Evolutionary conservation across 37 sponge, comb jelly and placozoan genomes (phyloP), one percentile per base, ranked within the genome.

Genomic region (Geodia barretti): DNA sequence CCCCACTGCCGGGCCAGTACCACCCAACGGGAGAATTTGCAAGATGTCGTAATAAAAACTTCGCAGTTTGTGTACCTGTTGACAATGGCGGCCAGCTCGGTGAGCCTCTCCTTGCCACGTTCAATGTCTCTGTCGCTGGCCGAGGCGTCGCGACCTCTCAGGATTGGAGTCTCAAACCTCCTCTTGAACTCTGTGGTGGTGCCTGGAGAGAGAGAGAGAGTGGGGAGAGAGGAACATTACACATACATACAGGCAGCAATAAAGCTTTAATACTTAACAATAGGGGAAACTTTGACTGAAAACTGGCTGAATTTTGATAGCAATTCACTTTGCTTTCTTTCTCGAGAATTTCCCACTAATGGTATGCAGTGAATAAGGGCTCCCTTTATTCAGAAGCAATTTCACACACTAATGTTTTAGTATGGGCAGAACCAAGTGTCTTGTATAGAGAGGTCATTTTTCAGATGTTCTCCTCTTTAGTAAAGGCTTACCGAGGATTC

Each of bases 91-190:
- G 93, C 85, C 36, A 97, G 72, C 83, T 98, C 98, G 25, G 78
- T 62, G 63, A 98, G 80, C 74, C 75, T 93, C 92, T 95, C 94
- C 30, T 64, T 35, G 26, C 92, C 98, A 39, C 47, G 47, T 60
- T 79, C 62, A 26, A 75, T 77, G 26, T 86, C 94, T 68, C 85
- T 85, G 26, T 87, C 89, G 30, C 78, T 85, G 19, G 98, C 98
- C 68, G 70, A 79, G 37, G 96, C 86, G 73, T 98, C 98, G 0
- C 98, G 91, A 1, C 96, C 95, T 19, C 88, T 77, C 77, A 98
- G 64, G 31, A 98, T 98, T 31, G 98, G 98, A 8, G 73, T 87
- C 90, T 98, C 96, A 83, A 98, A 97, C 42, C 78, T 82, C 41
- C 83, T 80, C 73, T 84, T 91, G 74, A 97, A 97, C 61, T 97